Conservation (phyloP, 2,113 vertebrate species). For the Aphelocoma coerulescens region DNA sequence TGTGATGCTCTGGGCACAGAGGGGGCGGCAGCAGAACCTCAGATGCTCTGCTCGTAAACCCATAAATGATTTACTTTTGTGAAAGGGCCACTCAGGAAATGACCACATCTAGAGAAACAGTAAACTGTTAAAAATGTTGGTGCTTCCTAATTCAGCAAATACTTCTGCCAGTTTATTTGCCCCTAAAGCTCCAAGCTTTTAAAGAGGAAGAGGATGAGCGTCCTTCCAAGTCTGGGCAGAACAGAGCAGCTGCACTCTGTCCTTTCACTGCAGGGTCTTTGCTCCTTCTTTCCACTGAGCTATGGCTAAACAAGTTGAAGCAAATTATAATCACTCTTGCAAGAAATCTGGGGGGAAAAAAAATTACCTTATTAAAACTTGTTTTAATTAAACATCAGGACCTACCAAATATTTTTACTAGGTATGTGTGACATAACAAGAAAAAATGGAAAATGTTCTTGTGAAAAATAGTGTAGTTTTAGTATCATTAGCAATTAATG, state of each 20-base stretch:
- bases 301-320: neutral
- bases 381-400: neutral
- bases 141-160: neutral
- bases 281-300: neutral
- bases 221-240: neutral
- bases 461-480: neutral
- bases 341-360: neutral
- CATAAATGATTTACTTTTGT: neutral
- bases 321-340: neutral
- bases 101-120: neutral
- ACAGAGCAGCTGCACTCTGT: neutral
- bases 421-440: neutral
- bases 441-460: neutral
- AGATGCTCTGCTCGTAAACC: neutral
- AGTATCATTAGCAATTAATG: neutral
- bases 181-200: neutral
- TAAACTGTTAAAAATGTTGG: neutral
- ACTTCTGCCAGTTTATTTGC: neutral
- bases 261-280: neutral
- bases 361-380: neutral
- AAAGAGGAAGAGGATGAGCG: neutral
- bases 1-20: neutral
- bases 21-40: neutral
- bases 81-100: neutral
- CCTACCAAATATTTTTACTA: neutral